A percentile compares a stretch with the other conserved stretches of the same genome.
phyloP scores from a whole-genome alignment of 2,797 vertebrate species.

The Apogon hyalosoma region DNA sequence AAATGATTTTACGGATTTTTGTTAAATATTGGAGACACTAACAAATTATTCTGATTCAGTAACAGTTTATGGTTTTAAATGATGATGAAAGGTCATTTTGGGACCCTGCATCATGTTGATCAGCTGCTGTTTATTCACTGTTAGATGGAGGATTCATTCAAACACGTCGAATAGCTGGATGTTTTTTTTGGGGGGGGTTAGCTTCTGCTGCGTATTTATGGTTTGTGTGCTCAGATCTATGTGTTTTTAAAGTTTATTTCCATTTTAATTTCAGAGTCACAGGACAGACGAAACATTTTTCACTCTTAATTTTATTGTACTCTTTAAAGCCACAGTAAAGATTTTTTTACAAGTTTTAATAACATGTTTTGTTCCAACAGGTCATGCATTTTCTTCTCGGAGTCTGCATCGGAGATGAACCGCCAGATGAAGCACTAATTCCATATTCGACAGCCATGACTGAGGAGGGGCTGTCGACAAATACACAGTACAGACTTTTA shows the following conservation, averaged over 20 bases:
- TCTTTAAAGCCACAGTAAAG: conserved; percentile 32
- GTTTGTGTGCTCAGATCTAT: neutral
- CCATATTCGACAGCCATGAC: conserved; percentile 39
- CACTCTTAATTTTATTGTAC: conserved; percentile 7
- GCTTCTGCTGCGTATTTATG: no score
- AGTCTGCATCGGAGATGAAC: conserved; percentile 85
- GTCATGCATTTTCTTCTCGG: conserved; percentile 76
- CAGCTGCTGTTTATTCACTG: no score
- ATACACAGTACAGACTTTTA: conserved; percentile 3
- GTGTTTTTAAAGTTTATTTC: neutral
- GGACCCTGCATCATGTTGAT: no score
- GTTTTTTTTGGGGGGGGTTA: no score
- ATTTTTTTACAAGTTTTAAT: conserved; percentile 12
- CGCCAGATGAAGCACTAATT: conserved; percentile 88
- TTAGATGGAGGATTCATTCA: no score
- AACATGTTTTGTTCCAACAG: conserved; percentile 48
- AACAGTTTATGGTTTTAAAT: no score
- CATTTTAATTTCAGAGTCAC: conserved; percentile 3
- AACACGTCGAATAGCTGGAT: no score
- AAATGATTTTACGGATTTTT: no score
- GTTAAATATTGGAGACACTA: no score
- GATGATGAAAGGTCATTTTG: no score
- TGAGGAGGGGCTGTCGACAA: conserved; percentile 41
- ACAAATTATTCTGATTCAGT: no score
- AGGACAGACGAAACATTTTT: conserved; percentile 5